phyloP scores from a whole-genome alignment of 1,140 invertebrate species.

The Drosophila quadrilineata region DNA sequence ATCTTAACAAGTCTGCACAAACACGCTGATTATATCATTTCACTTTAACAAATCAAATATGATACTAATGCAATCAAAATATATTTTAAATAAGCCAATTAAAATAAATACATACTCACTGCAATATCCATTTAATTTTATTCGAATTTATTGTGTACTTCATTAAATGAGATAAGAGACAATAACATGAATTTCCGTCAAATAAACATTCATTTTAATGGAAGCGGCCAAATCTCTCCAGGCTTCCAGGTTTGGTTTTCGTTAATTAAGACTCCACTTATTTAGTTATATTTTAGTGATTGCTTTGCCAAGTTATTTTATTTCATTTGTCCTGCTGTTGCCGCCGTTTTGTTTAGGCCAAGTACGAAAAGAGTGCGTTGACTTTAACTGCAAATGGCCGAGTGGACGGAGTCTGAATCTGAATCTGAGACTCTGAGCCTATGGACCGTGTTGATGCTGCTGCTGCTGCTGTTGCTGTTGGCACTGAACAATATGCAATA shows the following conservation, averaged over 20 bases:
- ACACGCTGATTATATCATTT: not conserved
- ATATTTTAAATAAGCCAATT: too few relatives aligned
- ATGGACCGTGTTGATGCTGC: slow-evolving; percentile 20
- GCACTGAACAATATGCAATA: slow-evolving; percentile 77
- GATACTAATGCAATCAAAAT: too few relatives aligned
- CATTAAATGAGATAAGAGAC: not conserved
- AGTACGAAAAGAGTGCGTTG: not conserved
- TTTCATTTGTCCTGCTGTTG: slow-evolving; percentile 14
- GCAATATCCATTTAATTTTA: too few relatives aligned
- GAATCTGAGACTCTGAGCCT: too few relatives aligned
- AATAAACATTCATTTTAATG: slow-evolving; percentile 23
- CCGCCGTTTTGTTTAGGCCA: slow-evolving; percentile 26
- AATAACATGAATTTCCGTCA: not conserved
- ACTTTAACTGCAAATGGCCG: slow-evolving; percentile 4
- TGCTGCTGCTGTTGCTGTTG: slow-evolving; percentile 29
- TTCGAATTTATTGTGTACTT: not conserved
- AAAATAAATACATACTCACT: too few relatives aligned
- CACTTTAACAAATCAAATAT: slow-evolving; percentile 6
- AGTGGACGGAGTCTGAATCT: not conserved
- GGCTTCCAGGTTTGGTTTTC: not conserved
- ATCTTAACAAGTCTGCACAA: slow-evolving; percentile 26
- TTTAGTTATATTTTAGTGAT: slow-evolving; percentile 29
- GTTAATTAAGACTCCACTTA: slow-evolving; percentile 11
- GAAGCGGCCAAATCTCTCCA: too few relatives aligned
- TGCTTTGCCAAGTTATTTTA: not conserved